Evolutionary conservation across 1,140 invertebrate species (phyloP), one percentile per base, ranked within the genome.

Genomic region (Ruditapes philippinarum): DNA sequence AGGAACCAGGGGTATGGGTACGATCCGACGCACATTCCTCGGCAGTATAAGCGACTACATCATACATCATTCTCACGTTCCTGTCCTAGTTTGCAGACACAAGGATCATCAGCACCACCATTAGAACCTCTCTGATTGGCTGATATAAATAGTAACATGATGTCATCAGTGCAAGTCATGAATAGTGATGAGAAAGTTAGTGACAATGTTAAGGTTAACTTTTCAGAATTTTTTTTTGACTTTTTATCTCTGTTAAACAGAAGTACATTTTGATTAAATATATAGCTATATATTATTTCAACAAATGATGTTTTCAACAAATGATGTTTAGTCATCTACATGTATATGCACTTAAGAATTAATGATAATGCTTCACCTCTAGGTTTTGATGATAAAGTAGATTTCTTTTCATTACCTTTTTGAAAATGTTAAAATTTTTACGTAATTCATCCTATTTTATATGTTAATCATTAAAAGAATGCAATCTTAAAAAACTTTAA

Each of bases 41-140:
- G 95, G 95, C 70, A 95, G 94, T 49, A 93, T 95, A 65, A 94
- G 93, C 65, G 94, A 95, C 89, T 95, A 95, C 88, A 91, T 95
- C 65, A 93, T 95, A 19, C 94, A 95, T 78, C 94, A 95, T 82
- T 86, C 94, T 3, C 92, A 93, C 78, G 89, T 95, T 22, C 95
- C 95, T 22, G 95, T 95, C 0, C 28, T 91, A 0, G 88, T 92
- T 14, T 88, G 81, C 25, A 38, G 84, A 68, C 86, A 88, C 45
- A 60, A 73, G 40, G 81, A 84, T 28, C 28, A 84, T 40, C 81
- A 45, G 22, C 12, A 84, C 0, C 25, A 70, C 31, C 81, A 57
- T 19, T 2, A 25, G 19, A 76, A 38, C 49, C 45, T 31, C 65
- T 40, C 73, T 76, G 42, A 76, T 76, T 76, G 73, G 73, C 73